Percentiles rank a stretch among this genome's conserved stretches.
These are phyloP conservation scores for Saccostrea cuccullata DNA, from an alignment of 1,140 invertebrate species.

Conservation along the genomic window DNA sequence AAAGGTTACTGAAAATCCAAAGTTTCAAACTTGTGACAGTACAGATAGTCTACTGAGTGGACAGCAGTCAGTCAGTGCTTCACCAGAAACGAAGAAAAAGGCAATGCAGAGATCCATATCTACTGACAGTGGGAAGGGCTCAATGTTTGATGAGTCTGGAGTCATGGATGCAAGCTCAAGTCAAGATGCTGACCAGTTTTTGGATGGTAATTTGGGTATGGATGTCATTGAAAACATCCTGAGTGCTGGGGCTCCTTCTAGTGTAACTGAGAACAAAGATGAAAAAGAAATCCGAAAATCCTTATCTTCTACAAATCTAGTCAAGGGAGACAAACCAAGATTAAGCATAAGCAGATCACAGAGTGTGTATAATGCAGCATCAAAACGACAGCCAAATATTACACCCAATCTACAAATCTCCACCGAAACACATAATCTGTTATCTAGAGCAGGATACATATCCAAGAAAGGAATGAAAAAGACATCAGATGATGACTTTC, in stretches of 20 bases:
- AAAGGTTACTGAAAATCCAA: background rate
- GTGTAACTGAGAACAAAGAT: background rate
- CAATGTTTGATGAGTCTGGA: constrained; percentile 62
- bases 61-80: constrained; percentile 51
- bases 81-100: constrained; percentile 49
- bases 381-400: constrained; percentile 61
- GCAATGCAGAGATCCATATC: constrained; percentile 63
- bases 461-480: constrained; percentile 48
- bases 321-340: constrained; percentile 46
- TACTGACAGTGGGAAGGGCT: constrained; percentile 70
- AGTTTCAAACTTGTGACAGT: constrained; percentile 56
- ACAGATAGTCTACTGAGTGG: constrained; percentile 68
- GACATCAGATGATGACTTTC: constrained; percentile 42
- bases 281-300: constrained; percentile 51
- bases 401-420: constrained; percentile 73
- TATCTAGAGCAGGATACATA: constrained; percentile 71
- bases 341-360: constrained; percentile 60
- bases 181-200: background rate
- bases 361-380: constrained; percentile 63
- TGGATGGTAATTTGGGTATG: constrained; percentile 22
- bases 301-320: constrained; percentile 59
- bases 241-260: background rate
- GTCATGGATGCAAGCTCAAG: constrained; percentile 23
- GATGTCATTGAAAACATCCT: background rate
- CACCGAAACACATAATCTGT: constrained; percentile 70